A percentile compares a stretch with the other conserved stretches of the same genome.
Evolutionary conservation across 2,888 invertebrate genomes (phyloP).

Genomic region (Xiphydria camelus): DNA sequence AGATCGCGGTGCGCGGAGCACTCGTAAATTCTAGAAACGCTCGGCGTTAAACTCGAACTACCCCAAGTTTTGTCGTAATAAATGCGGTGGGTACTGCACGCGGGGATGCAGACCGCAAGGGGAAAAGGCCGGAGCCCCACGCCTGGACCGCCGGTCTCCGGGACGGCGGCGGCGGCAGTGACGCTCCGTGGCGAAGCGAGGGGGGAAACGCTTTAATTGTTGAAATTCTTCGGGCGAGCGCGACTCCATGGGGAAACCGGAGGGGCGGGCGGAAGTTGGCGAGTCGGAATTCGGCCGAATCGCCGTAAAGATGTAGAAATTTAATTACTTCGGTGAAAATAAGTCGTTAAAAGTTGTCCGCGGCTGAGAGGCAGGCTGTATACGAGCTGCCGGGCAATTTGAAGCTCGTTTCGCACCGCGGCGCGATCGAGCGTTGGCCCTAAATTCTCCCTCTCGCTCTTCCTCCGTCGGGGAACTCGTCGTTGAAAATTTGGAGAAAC

Average conservation of each 20-base stretch:
- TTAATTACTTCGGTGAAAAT: slow-evolving; percentile 37
- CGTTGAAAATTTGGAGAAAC: too few species aligned
- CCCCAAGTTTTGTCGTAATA: slow-evolving; percentile 16
- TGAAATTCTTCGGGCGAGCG: slow-evolving; percentile 36
- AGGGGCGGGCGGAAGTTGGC: too few species aligned
- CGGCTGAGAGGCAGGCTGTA: background rate
- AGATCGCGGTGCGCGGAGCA: background rate
- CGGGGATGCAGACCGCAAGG: slow-evolving; percentile 21
- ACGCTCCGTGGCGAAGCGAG: slow-evolving; percentile 10
- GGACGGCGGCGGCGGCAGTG: background rate
- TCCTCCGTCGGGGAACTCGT: too few species aligned
- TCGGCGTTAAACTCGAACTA: background rate
- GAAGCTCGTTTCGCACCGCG: background rate
- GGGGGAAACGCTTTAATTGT: slow-evolving; percentile 35
- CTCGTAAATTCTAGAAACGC: background rate
- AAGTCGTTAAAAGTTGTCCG: slow-evolving; percentile 26
- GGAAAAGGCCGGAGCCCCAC: too few species aligned
- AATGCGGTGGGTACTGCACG: slow-evolving; percentile 27
- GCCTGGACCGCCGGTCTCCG: too few species aligned
- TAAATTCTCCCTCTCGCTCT: too few species aligned
- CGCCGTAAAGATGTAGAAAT: slow-evolving; percentile 37
- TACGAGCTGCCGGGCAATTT: background rate
- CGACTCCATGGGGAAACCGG: slow-evolving; percentile 8
- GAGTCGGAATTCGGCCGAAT: slow-evolving; percentile 23
- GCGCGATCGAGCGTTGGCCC: background rate